Evolutionary conservation across 2,888 invertebrate species (phyloP).

Genomic region (Temnothorax ravouxi): DNA sequence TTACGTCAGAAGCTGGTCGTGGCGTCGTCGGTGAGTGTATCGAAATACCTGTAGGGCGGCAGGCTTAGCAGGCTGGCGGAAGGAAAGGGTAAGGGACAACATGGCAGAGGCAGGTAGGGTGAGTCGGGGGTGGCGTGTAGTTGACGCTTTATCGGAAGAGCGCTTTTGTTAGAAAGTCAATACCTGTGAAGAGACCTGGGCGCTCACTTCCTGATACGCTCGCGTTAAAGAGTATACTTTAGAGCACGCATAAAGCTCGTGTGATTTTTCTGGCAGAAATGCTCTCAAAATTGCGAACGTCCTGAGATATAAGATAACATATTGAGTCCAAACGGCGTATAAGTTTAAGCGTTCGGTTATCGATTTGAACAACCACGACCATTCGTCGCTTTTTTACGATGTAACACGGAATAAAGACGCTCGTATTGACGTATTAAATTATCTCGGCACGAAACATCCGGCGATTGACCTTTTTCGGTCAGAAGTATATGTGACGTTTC

Average conservation of each 20-base stretch:
- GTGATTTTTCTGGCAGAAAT: slow-evolving; percentile 54
- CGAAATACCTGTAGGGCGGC: slow-evolving; percentile 54
- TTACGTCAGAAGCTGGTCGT: not conserved
- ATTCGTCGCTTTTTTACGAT: not conserved
- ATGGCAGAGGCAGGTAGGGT: slow-evolving; percentile 36
- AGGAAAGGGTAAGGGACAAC: slow-evolving; percentile 42
- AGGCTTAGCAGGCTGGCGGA: slow-evolving; percentile 28
- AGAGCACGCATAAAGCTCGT: slow-evolving; percentile 55
- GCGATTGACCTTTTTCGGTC: not conserved
- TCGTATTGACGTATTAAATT: slow-evolving; percentile 8
- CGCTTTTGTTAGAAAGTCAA: slow-evolving; percentile 71
- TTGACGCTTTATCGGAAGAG: slow-evolving; percentile 68
- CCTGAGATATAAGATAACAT: not conserved
- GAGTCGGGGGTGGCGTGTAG: slow-evolving; percentile 58
- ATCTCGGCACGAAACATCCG: not conserved
- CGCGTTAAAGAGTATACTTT: slow-evolving; percentile 62
- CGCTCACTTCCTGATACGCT: slow-evolving; percentile 63
- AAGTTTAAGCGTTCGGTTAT: slow-evolving; percentile 13
- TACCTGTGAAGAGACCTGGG: slow-evolving; percentile 59
- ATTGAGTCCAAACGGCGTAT: not conserved
- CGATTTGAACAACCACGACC: not conserved
- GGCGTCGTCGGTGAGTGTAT: slow-evolving; percentile 48
- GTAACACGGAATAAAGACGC: not conserved
- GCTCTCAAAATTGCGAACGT: slow-evolving; percentile 48
- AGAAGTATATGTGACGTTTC: slow-evolving; percentile 7